phyloP scores from a whole-genome alignment of 1,140 invertebrate species.

The Phocides pigmalion region DNA sequence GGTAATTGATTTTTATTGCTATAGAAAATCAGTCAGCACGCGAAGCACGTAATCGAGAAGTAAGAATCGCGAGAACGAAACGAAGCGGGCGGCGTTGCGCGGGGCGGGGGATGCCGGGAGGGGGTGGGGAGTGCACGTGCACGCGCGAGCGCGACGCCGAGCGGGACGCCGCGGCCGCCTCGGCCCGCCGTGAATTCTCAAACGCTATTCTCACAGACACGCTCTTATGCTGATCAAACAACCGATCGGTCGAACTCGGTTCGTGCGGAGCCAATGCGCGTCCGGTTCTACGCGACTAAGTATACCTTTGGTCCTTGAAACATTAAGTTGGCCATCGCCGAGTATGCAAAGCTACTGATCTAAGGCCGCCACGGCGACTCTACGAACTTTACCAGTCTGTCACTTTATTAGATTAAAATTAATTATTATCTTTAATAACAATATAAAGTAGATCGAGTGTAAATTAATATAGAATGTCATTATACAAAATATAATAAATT shows the following conservation, averaged over 20 bases:
- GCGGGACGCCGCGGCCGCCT: slow-evolving; percentile 44
- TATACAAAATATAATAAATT: slow-evolving; percentile 83
- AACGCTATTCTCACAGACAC: slow-evolving; percentile 69
- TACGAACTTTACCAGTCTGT: slow-evolving; percentile 84
- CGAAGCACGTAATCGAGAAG: slow-evolving; percentile 85
- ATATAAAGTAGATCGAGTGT: slow-evolving; percentile 81
- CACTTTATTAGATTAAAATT: slow-evolving; percentile 83
- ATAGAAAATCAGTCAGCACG: slow-evolving; percentile 85
- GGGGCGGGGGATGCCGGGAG: slow-evolving; percentile 52
- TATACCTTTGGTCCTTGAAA: slow-evolving; percentile 83
- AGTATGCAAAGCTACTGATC: slow-evolving; percentile 83
- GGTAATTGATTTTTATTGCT: slow-evolving; percentile 85
- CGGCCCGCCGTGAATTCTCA: slow-evolving; percentile 59
- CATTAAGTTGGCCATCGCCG: slow-evolving; percentile 81
- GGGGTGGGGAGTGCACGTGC: slow-evolving; percentile 38
- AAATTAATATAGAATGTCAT: slow-evolving; percentile 82
- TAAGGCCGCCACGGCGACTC: slow-evolving; percentile 81
- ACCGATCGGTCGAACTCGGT: slow-evolving; percentile 72
- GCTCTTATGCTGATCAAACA: slow-evolving; percentile 71
- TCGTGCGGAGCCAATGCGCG: slow-evolving; percentile 82
- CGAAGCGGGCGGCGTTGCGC: slow-evolving; percentile 79
- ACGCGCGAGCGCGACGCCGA: too few species aligned
- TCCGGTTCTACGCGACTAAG: slow-evolving; percentile 82
- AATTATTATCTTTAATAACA: slow-evolving; percentile 83
- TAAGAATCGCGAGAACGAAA: slow-evolving; percentile 81